phyloP scores from a whole-genome alignment of 37 sponge, comb jelly and placozoan species.

The Hexactinellida sp. region DNA sequence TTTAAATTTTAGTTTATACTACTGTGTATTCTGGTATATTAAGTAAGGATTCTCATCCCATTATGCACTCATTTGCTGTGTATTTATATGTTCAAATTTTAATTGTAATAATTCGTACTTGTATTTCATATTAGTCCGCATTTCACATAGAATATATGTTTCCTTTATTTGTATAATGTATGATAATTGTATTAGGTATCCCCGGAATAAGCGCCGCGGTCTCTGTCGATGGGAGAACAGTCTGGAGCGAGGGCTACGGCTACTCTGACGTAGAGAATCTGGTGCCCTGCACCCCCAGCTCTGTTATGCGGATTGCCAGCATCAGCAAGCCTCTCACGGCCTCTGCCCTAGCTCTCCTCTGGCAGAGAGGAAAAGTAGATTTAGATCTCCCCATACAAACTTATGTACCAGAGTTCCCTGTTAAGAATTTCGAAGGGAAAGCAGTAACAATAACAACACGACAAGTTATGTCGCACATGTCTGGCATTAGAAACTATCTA shows the following conservation, averaged over 20 bases:
- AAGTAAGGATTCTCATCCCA: too few relatives aligned
- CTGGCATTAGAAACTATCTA: conserved; percentile 60
- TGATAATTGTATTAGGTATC: conserved; percentile 33
- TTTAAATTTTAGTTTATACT: too few relatives aligned
- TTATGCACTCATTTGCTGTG: too few relatives aligned
- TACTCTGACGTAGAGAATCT: conserved; percentile 64
- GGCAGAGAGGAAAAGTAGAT: conserved; percentile 56
- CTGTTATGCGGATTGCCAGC: conserved; percentile 85
- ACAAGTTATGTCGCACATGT: conserved; percentile 55
- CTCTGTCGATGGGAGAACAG: conserved; percentile 35
- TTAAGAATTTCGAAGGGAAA: conserved; percentile 42
- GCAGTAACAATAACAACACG: conserved; percentile 49
- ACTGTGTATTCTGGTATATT: too few relatives aligned
- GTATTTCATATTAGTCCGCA: too few relatives aligned
- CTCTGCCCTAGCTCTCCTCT: conserved; percentile 43
- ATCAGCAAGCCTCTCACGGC: conserved; percentile 74
- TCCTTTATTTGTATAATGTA: too few relatives aligned
- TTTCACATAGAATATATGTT: too few relatives aligned
- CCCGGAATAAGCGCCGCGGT: conserved; percentile 55
- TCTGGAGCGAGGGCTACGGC: conserved; percentile 59
- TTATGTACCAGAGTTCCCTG: conserved; percentile 55
- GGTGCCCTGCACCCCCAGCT: conserved; percentile 25
- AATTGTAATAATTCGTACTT: too few relatives aligned
- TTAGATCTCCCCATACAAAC: conserved; percentile 61
- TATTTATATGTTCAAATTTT: too few relatives aligned